Evolutionary conservation across 37 sponge, comb jelly and placozoan species (phyloP), one percentile per base, ranked within the genome.

Genomic region (Beroe ovata): DNA sequence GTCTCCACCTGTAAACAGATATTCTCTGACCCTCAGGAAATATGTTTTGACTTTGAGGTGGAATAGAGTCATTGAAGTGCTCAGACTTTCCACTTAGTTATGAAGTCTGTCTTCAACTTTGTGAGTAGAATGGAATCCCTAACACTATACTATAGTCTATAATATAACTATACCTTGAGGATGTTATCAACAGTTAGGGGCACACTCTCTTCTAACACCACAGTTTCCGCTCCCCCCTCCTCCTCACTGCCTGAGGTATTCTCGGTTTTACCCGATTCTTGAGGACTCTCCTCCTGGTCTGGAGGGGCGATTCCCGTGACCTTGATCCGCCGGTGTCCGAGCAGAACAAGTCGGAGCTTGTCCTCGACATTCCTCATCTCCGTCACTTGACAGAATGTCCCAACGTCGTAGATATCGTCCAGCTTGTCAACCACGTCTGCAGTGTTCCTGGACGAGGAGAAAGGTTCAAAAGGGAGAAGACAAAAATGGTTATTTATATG

Each of bases 341-440:
- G 90, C 18, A 96, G 93, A 20, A 96, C 90, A 91, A 96, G 89
- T 64, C 95, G 90, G 40, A 95, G 64, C 89, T 62, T 89, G 69
- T 95, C 92, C 6, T 91, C 94, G 4, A 89, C 47, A 64, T 95
- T 93, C 38, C 93, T 92, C 63, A 95, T 72, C 60, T 96, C 97
- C 4, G 92, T 90, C 39, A 96, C 92, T 64, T 96, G 95, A 16
- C 92, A 94, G 91, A 96, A 96, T 26, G 94, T 92, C 0, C 97
- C 97, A 60, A 96, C 91, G 90, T 90, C 60, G 69, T 95, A 92
- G 29, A 95, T 72, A n/a, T 93, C 92, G 35, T 93, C 93, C 72
- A 93, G 60, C 14, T 72, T 26, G 16, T 72, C 59, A 0, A 90
- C 84, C 30, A 92, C 91, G 21, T 91, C 91, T 6, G 64, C n/a